phyloP scores from a whole-genome alignment of 2,888 invertebrate genomes.

The Caenorhabditis panamensis region DNA sequence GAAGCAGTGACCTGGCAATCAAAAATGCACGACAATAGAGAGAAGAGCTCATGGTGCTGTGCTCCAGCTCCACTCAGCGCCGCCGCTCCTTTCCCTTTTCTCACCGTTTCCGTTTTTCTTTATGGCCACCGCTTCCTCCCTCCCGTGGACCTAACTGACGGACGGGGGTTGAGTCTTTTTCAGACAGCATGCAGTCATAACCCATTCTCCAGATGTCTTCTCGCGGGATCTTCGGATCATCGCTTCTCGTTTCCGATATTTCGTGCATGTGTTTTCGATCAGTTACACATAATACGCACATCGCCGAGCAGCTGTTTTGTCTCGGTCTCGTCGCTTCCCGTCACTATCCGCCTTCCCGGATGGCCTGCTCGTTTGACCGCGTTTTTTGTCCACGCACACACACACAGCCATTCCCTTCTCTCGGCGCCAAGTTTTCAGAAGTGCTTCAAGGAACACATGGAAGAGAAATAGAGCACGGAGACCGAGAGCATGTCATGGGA shows the following conservation, averaged over 20 bases:
- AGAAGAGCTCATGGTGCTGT: slow-evolving; percentile 7
- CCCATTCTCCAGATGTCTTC: slow-evolving; percentile 42
- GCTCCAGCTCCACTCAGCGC: too few species aligned
- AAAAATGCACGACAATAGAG: slow-evolving; percentile 28
- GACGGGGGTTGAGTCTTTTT: background rate
- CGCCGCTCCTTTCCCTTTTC: slow-evolving; percentile 11
- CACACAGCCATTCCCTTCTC: too few species aligned
- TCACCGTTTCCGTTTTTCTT: background rate
- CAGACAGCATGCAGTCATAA: slow-evolving; percentile 30
- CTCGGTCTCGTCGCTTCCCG: slow-evolving; percentile 39
- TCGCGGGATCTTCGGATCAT: slow-evolving; percentile 1
- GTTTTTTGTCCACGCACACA: slow-evolving; percentile 52
- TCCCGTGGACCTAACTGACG: too few species aligned
- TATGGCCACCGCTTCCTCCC: too few species aligned
- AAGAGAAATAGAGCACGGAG: slow-evolving; percentile 23
- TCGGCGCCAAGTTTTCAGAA: slow-evolving; percentile 45
- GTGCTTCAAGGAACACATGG: slow-evolving; percentile 54
- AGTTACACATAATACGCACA: slow-evolving; percentile 60
- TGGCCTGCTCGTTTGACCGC: slow-evolving; percentile 54
- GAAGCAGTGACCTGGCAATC: slow-evolving; percentile 39
- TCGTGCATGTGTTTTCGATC: slow-evolving; percentile 60
- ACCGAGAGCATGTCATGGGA: slow-evolving; percentile 33
- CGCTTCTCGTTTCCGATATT: slow-evolving; percentile 29
- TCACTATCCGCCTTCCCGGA: background rate
- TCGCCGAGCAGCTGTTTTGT: slow-evolving; percentile 56